Evolutionary conservation across 2,888 invertebrate genomes (phyloP), one percentile per base, ranked within the genome.

Genomic region (Ormyrus thymus): DNA sequence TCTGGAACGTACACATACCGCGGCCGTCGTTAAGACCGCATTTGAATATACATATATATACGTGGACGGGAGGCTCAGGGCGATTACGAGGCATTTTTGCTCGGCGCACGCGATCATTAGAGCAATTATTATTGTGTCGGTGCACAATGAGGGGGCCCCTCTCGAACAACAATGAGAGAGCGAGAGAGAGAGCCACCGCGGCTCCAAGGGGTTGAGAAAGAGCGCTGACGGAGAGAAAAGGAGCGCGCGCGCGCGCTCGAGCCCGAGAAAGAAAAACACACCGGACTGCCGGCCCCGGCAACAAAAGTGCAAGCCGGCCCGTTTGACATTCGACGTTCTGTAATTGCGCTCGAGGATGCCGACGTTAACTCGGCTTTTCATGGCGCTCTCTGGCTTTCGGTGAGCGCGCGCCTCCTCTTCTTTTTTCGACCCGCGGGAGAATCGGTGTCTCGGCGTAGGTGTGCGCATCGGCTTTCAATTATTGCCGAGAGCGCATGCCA

Each of bases 121-220:
- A 85, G 87, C 89, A 89, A 89, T 89, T 89, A 89, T 87, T 86
- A 87, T 87, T 85, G 86, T 86, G 87, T 83, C 83, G 75, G 74
- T 70, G 70, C 55, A 87, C 87, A 88, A 87, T 87, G 84, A 84
- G 84, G 84, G 29, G 29, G 29, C 29, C 83, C 79, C 83, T 83
- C 84, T 84, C 82, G 84, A 85, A 83, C 83, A 84, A 86, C 86
- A 86, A 86, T 86, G 84, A 84, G 80, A 81, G 82, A 29, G 29
- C 4, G 29, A 29, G 29, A 80, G 82, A 81, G 78, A 82, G 82
- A 70, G 81, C 78, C 56, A 79, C 77, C 62, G 50, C 66, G 51
- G 61, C 50, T 66, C 51, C 53, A 46, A 61, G 74, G 74, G 74
- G 66, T 59, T 68, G 59, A 80, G 66, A 76, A 69, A 75, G 79